Conservation (phyloP, 2,888 invertebrate genomes). For the Himalopsyche japonica region DNA sequence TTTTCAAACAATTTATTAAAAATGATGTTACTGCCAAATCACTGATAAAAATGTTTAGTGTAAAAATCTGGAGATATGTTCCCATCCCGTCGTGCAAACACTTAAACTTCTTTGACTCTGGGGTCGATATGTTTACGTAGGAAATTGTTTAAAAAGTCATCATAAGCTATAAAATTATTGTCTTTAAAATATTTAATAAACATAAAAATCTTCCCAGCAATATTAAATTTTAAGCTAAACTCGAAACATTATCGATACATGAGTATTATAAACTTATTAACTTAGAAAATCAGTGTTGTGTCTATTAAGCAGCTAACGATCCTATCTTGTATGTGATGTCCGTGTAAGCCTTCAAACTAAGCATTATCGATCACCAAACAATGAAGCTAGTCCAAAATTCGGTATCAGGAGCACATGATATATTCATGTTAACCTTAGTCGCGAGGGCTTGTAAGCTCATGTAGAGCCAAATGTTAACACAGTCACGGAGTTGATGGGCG, state of each 20-base stretch:
- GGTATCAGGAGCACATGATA: background rate
- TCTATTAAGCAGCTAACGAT: background rate
- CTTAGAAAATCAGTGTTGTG: background rate
- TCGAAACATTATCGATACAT: background rate
- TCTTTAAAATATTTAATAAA: background rate
- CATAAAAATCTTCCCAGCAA: background rate
- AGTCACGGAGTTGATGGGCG: background rate
- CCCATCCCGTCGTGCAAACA: too few relatives aligned
- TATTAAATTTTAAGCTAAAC: too few relatives aligned
- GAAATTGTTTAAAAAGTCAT: too few relatives aligned
- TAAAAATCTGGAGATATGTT: too few relatives aligned
- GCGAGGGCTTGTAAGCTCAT: background rate
- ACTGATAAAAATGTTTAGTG: too few relatives aligned
- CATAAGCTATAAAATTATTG: too few relatives aligned
- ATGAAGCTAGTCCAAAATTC: background rate
- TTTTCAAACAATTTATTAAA: too few relatives aligned
- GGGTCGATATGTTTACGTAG: too few relatives aligned
- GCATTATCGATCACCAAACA: background rate
- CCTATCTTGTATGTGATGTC: background rate
- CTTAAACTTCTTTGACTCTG: too few relatives aligned
- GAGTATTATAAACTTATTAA: background rate
- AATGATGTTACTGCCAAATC: too few relatives aligned
- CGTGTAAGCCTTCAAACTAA: background rate
- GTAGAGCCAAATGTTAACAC: conserved; percentile 1
- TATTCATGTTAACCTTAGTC: background rate